Base-by-base conservation (phyloP, 2,888 invertebrate species). In the Lasioglossum lativentre region DNA sequence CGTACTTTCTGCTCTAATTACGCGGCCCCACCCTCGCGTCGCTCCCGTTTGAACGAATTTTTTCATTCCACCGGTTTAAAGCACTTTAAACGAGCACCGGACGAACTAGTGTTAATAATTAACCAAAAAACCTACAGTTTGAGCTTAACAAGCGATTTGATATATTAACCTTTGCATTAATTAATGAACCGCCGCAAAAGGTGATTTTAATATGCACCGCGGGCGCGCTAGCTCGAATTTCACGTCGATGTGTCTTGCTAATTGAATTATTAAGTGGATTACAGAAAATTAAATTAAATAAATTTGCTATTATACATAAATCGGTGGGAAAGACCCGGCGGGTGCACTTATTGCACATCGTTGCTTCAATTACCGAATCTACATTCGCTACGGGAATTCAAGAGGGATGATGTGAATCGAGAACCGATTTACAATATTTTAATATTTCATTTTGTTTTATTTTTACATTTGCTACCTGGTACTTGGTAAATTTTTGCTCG, bases 1-100 rank as follows among this genome's bases (percentile, higher is more conserved):
- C 90, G 86, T 86, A 86, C 85, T 87, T 88, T 80, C 79, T 81
- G 85, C 85, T 89, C 82, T 86, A 91, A 91, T 90, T 90, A 88
- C 86, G 59, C 59, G 34, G 40, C 23, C 27, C 34, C 47, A 5
- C 23, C n/a, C 73, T n/a, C 14, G 1, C 12, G 12, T 4, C 47
- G 12, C 85, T 85, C 79, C 47, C 79, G 83, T 86, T 90, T 86
- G 78, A 87, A 86, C 45, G 30, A 78, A 42, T 90, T 89, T 83
- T 84, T 85, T 42, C 68, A 70, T 52, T 75, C 19, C 75, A 72
- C 75, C 72, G 16, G 23, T 30, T 6, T n/a, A 34, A 30, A 47
- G 47, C 23, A 30, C 68, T 30, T 23, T 16, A 68, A 70, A 68
- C 30, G 75, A 40, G n/a, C 3, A 16, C n/a, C 19, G 5, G 40